Evolutionary conservation across 2,888 invertebrate species (phyloP), one percentile per base, ranked within the genome.

Genomic region (Stenodema calcarata): DNA sequence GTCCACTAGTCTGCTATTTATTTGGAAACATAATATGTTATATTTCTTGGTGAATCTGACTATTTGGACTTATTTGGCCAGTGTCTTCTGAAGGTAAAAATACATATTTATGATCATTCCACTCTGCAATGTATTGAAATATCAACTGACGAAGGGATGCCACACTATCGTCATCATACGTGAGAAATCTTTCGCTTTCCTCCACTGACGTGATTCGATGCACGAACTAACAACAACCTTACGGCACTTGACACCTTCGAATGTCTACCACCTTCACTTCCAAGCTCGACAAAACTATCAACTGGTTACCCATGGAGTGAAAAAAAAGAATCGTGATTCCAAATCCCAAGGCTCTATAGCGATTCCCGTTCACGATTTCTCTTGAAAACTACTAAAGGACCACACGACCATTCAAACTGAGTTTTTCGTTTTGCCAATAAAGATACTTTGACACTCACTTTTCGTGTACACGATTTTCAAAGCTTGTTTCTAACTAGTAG

Each of bases 291-390:
- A 54, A 54, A 54, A 54, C 54, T 54, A 54, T 54, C 54, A 54
- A 18, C 18, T 7, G 35, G 54, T 54, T 54, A 54, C 16, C 54
- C 18, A 73, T 28, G 35, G 23, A 69, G 69, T 28, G 73, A n/a
- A 35, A 12, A 73, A 73, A 28, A 35, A 73, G 28, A 73, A 73
- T 73, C 73, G 73, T 73, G 73, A 73, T 73, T 2, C n/a, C 16
- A 9, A 73, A 28, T 7, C 35, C 28, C 73, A 73, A 73, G 73
- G 73, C 73, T 73, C 23, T n/a, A 35, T 35, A 73, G 73, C 28
- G 30, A 73, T 73, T 73, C 73, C 35, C 28, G 35, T 35, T 30
- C 73, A 73, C 73, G 73, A 73, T 73, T 73, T 73, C 73, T 73
- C 35, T 54, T 54, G 54, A 54, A 54, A 18, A 54, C 54, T 18